Conservation (phyloP, 2,888 invertebrate genomes). For the Protula sp. region DNA sequence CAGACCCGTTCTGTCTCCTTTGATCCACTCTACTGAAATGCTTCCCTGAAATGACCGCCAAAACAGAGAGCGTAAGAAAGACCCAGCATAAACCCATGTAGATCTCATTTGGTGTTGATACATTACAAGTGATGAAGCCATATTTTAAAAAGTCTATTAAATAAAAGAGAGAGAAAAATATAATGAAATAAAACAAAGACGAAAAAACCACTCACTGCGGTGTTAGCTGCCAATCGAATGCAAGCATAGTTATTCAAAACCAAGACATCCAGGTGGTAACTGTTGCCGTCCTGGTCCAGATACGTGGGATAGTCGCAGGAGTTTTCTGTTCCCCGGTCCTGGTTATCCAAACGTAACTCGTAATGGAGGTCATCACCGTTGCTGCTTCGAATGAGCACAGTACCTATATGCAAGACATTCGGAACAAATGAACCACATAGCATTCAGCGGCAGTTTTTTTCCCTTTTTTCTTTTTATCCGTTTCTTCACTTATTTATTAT, state of each 20-base stretch:
- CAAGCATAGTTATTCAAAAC: constrained; percentile 28
- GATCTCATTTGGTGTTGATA: too few relatives aligned
- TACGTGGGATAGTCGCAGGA: constrained; percentile 20
- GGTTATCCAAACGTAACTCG: constrained; percentile 8
- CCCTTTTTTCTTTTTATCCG: too few relatives aligned
- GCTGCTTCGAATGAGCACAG: constrained; percentile 4
- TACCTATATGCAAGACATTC: too few relatives aligned
- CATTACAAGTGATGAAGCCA: constrained; percentile 22
- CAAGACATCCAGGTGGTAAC: constrained; percentile 9
- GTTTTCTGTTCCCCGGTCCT: constrained; percentile 14
- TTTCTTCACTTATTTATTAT: too few relatives aligned
- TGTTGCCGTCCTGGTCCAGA: constrained; percentile 7
- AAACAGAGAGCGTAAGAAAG: too few relatives aligned
- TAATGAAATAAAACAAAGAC: too few relatives aligned
- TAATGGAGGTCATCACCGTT: background rate
- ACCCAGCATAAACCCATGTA: too few relatives aligned
- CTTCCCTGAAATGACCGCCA: constrained; percentile 2
- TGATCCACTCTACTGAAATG: constrained; percentile 20
- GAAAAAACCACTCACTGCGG: too few relatives aligned
- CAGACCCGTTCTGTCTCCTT: constrained; percentile 28
- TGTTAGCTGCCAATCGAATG: too few relatives aligned
- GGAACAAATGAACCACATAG: too few relatives aligned
- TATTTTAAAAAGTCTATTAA: constrained; percentile 21
- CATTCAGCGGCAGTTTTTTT: too few relatives aligned
- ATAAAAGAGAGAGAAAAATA: constrained; percentile 10